These are phyloP conservation scores for Apogon hyalosoma DNA, from an alignment of 2,797 vertebrate genomes.

Conservation along the genomic window DNA sequence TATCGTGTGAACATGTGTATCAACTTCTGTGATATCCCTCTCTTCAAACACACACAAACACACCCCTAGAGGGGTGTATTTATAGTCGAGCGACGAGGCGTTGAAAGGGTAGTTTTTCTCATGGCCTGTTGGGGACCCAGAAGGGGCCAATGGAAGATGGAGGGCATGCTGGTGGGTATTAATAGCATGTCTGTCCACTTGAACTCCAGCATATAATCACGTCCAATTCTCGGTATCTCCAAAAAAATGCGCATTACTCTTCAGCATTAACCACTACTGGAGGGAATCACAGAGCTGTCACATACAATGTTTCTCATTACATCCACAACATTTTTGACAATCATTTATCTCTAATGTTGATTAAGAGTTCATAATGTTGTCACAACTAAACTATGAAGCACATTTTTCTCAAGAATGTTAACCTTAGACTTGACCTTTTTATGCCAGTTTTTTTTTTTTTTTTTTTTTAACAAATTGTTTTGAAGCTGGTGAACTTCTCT, in stretches of 20 bases:
- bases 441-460: no score
- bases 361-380: background rate
- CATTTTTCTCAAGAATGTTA: no score
- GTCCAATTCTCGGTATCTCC: conserved; percentile 41
- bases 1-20: conserved; percentile 63
- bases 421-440: no score
- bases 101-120: conserved; percentile 86
- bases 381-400: no score
- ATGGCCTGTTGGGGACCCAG: conserved; percentile 69
- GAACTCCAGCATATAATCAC: conserved; percentile 69
- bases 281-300: conserved; percentile 8
- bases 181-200: conserved; percentile 77
- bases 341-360: background rate
- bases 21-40: conserved; percentile 44
- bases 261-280: conserved; percentile 10
- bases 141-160: conserved; percentile 62
- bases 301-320: background rate
- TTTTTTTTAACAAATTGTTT: no score
- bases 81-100: conserved; percentile 82
- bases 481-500: background rate
- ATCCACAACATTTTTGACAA: background rate
- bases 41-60: conserved; percentile 40
- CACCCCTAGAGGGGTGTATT: conserved; percentile 75
- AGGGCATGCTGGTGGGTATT: conserved; percentile 72
- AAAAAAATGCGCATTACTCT: conserved; percentile 11